Conservation (phyloP, 2,888 invertebrate genomes). For the Thumatha senex region DNA sequence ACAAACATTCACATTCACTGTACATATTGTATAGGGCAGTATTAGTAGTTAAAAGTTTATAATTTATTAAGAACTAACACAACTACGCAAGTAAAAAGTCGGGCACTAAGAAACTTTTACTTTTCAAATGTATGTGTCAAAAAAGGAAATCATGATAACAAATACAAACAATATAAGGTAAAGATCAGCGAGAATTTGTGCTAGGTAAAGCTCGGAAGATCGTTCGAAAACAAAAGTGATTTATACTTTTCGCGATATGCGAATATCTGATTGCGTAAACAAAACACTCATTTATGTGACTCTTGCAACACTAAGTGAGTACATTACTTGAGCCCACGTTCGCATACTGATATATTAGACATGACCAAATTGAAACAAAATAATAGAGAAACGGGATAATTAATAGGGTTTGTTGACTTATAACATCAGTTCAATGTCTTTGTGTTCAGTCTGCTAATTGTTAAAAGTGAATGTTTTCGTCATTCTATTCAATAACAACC, state of each 20-base stretch:
- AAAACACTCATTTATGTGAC: constrained; percentile 18
- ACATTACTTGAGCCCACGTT: constrained; percentile 37
- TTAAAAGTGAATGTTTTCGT: constrained; percentile 38
- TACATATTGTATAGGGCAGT: too few species aligned
- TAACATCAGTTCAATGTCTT: constrained; percentile 22
- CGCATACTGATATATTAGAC: constrained; percentile 25
- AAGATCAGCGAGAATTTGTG: constrained; percentile 53
- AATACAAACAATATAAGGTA: constrained; percentile 61
- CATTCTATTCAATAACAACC: constrained; percentile 29
- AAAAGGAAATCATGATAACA: constrained; percentile 55
- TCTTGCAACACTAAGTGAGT: constrained; percentile 15
- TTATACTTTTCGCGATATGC: constrained; percentile 58
- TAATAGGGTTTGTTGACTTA: constrained; percentile 31
- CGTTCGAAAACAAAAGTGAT: constrained; percentile 75
- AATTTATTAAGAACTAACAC: too few species aligned
- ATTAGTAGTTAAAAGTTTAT: too few species aligned
- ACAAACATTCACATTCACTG: too few species aligned
- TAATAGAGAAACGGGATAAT: constrained; percentile 31
- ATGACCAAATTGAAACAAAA: constrained; percentile 16
- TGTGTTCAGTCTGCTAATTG: constrained; percentile 28
- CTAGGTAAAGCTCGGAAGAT: constrained; percentile 45
- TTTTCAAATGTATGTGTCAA: too few species aligned
- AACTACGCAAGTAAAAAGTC: too few species aligned
- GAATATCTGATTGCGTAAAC: constrained; percentile 50
- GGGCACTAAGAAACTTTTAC: too few species aligned